Percentiles rank a stretch among this genome's conserved stretches.
phyloP scores from a whole-genome alignment of 2,888 invertebrate genomes.

The Sarcophaga carnaria region DNA sequence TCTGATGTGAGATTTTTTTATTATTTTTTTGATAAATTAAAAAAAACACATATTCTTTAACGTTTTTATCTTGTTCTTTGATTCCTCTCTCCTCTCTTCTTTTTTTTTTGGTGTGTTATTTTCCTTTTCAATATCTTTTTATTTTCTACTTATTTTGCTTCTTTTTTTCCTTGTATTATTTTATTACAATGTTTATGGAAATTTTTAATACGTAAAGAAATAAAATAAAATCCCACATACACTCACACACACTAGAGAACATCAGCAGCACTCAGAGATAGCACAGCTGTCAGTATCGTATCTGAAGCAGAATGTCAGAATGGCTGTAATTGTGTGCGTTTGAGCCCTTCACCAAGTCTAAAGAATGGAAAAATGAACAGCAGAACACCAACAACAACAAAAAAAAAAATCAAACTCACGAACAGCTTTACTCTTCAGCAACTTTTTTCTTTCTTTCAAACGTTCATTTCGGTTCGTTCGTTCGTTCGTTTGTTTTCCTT shows the following conservation, averaged over 20 bases:
- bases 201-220: not conserved
- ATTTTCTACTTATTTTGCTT: not conserved
- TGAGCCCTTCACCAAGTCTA: not conserved
- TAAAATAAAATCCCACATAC: slow-evolving; percentile 7
- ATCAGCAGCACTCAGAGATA: not conserved
- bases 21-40: too few relatives aligned
- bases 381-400: not conserved
- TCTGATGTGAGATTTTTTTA: too few relatives aligned
- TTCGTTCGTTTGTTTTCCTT: slow-evolving; percentile 1
- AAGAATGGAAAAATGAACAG: not conserved
- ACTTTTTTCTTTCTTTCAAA: not conserved
- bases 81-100: too few relatives aligned
- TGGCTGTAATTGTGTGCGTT: not conserved
- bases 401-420: not conserved
- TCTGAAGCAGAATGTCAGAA: not conserved
- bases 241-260: not conserved
- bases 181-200: slow-evolving; percentile 51
- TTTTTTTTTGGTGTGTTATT: not conserved
- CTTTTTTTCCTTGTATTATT: slow-evolving; percentile 13
- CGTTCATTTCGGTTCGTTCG: not conserved
- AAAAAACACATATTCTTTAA: too few relatives aligned
- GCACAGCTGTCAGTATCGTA: slow-evolving; percentile 23
- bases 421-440: not conserved
- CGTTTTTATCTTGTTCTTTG: too few relatives aligned
- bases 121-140: slow-evolving; percentile 12